A percentile compares a stretch with the other conserved stretches of the same genome.
Evolutionary conservation across 2,888 invertebrate species (phyloP).

Genomic region (Philaethria dido): DNA sequence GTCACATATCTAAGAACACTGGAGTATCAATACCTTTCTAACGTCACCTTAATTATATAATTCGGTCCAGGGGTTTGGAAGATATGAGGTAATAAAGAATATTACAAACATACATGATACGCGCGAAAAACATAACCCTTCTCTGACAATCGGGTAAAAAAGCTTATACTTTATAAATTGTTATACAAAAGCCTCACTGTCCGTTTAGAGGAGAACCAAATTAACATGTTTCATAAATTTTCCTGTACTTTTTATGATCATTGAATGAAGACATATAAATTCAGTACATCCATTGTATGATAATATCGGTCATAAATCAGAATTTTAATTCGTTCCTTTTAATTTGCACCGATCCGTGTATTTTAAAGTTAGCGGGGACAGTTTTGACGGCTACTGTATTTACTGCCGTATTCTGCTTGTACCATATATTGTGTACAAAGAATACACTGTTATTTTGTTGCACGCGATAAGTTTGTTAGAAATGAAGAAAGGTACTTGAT

Average conservation of each 20-base stretch:
- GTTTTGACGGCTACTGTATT: slow-evolving; percentile 55
- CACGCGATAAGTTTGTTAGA: slow-evolving; percentile 19
- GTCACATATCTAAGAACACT: no score
- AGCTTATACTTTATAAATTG: neutral
- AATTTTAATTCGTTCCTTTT: slow-evolving; percentile 64
- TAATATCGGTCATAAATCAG: slow-evolving; percentile 71
- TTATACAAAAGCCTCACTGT: neutral
- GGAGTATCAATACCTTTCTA: no score
- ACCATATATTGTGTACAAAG: neutral
- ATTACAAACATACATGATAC: no score
- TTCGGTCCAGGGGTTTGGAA: no score
- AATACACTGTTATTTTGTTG: neutral
- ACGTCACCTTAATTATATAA: no score
- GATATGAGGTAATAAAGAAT: no score
- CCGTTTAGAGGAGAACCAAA: slow-evolving; percentile 6
- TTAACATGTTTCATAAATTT: slow-evolving; percentile 19
- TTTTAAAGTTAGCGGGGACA: slow-evolving; percentile 58
- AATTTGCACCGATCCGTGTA: slow-evolving; percentile 64
- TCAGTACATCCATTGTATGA: slow-evolving; percentile 65
- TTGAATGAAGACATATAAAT: slow-evolving; percentile 58
- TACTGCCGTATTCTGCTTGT: slow-evolving; percentile 48
- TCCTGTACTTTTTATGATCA: slow-evolving; percentile 49
- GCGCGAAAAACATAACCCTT: no score
- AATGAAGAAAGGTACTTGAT: neutral
- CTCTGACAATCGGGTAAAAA: no score